Base-by-base conservation (phyloP, 2,113 vertebrate species). In the Charina bottae region DNA sequence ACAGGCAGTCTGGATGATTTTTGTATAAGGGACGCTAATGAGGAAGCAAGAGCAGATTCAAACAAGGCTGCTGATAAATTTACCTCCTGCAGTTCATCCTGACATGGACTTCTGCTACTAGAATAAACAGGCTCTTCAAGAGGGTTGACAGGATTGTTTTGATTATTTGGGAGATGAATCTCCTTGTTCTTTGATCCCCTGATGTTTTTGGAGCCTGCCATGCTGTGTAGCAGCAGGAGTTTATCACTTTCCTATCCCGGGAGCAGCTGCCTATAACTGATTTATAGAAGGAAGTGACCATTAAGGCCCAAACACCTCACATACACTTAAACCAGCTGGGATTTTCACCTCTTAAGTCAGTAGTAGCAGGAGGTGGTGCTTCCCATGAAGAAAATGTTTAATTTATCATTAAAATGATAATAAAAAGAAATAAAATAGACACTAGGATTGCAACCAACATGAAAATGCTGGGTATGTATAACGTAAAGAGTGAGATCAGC, bases 231-330 rank as follows among this genome's bases (percentile, higher is more conserved):
- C 95, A 97, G 96, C 93, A 94, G 95, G 96, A 64, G 72, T 12
- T 55, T 37, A 54, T 95, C 93, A 97, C 93, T 97, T 97, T 97
- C 96, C 95, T 96, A 95, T 90, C 96, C 94, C 0, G 0, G 92
- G 93, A 93, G 90, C 96, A 97, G 97, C 97, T 97, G 97, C 94
- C 96, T 93, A 64, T 53, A 90, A 91, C 91, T 97, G 97, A 98
- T 97, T 97, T 97, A 97, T 94, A 96, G 94, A 94, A 97, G 97
- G 97, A 98, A 98, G 95, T 95, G 93, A 92, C 96, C 95, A 95
- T 92, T 87, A 94, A 97, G 93, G 96, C 96, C 93, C 90, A 93
- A 90, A 94, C 94, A 95, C 94, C 93, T 96, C 56, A 60, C 94
- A 92, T 83, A 83, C 83, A 91, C 89, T 88, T 94, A 96, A 96